Percentiles rank a stretch among this genome's conserved stretches.
phyloP scores from a whole-genome alignment of 2,113 vertebrate species.

The Protomyctophum bolini region DNA sequence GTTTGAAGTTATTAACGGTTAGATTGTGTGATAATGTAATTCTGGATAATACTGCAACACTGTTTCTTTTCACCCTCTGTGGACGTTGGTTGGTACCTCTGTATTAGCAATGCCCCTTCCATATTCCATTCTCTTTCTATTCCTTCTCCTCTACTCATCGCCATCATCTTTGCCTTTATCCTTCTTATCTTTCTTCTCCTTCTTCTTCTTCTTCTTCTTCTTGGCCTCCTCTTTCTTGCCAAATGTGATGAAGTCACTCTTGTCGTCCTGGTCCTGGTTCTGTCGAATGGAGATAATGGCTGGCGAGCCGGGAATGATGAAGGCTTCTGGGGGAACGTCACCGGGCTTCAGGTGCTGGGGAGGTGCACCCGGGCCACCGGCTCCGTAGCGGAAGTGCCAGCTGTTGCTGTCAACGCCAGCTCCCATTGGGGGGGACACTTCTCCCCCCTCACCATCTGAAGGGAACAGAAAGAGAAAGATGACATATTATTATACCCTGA shows the following conservation, averaged over 20 bases:
- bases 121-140: constrained; percentile 78
- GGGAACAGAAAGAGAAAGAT: constrained; percentile 25
- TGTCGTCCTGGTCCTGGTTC: constrained; percentile 93
- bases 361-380: constrained; percentile 82
- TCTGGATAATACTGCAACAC: constrained; percentile 27
- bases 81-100: constrained; percentile 79
- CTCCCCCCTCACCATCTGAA: constrained; percentile 94
- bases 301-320: constrained; percentile 98
- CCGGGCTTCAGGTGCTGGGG: constrained; percentile 93
- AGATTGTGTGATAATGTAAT: constrained; percentile 31
- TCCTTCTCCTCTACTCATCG: constrained; percentile 87
- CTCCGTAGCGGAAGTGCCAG: constrained; percentile 98
- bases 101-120: constrained; percentile 70
- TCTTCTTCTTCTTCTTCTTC: constrained; percentile 99
- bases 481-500: background rate
- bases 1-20: constrained; percentile 32
- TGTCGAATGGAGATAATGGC: constrained; percentile 99
- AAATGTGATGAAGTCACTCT: constrained; percentile 98
- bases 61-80: constrained; percentile 59
- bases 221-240: constrained; percentile 98
- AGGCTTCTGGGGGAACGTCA: constrained; percentile 97
- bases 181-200: constrained; percentile 96
- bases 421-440: constrained; percentile 95
- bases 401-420: constrained; percentile 98
- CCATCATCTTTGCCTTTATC: constrained; percentile 95